These are phyloP conservation scores for Muscicapa adusta DNA, from an alignment of 2,113 vertebrate genomes.

Conservation along the genomic window DNA sequence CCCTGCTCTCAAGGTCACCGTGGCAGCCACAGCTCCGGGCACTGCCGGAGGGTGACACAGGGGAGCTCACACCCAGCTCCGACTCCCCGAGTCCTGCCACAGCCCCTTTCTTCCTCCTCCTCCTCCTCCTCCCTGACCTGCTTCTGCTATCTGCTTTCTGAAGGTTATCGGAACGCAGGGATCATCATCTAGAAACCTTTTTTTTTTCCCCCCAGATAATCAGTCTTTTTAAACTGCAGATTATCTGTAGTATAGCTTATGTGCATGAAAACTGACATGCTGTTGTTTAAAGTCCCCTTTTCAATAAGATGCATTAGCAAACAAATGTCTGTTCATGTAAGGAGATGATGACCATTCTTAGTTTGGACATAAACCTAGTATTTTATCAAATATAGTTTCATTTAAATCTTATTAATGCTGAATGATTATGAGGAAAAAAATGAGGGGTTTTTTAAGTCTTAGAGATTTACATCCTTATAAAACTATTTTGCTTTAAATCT, in stretches of 20 bases:
- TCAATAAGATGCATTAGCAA: not conserved
- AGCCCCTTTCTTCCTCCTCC: not conserved
- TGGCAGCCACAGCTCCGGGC: fast-evolving
- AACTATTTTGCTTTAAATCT: not conserved
- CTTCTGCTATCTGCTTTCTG: not conserved
- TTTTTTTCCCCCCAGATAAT: fast-evolving
- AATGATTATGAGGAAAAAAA: not conserved
- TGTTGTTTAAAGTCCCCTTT: not conserved
- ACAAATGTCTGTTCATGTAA: not conserved
- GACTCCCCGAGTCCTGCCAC: too few relatives aligned
- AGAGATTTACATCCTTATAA: not conserved
- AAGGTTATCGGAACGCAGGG: not conserved
- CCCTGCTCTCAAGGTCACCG: fast-evolving
- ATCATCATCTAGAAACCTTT: not conserved
- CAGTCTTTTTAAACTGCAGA: not conserved
- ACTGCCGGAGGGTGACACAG: fast-evolving
- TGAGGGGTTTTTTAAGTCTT: fast-evolving
- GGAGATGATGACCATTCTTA: not conserved
- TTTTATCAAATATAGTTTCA: not conserved
- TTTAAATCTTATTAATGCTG: not conserved
- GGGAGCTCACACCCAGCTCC: not conserved
- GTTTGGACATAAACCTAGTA: not conserved
- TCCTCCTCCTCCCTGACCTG: not conserved
- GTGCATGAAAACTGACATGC: not conserved
- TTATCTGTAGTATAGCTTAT: not conserved